phyloP scores from a whole-genome alignment of 2,888 invertebrate genomes.

The Phengaris alcon region DNA sequence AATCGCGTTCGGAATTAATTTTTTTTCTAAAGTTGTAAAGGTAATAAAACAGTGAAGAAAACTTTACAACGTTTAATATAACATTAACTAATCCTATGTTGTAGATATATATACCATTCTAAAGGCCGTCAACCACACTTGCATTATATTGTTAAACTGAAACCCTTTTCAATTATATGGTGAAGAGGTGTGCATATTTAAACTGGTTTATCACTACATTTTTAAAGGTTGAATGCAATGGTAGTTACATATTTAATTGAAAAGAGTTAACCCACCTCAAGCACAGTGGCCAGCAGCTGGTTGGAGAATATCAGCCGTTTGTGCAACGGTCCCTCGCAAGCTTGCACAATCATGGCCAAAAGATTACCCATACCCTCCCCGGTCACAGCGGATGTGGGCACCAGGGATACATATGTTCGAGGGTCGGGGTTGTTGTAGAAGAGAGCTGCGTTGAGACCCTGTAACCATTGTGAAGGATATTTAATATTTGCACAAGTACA shows the following conservation, averaged over 20 bases:
- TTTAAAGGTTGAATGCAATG: background rate
- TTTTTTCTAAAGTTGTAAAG: background rate
- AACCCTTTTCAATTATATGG: too few species aligned
- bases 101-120: too few species aligned
- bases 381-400: conserved; percentile 98
- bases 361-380: conserved; percentile 99
- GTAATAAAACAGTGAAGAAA: too few species aligned
- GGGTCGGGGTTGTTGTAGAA: conserved; percentile 98
- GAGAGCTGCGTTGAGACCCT: conserved; percentile 96
- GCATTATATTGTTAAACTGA: too few species aligned
- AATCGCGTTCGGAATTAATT: background rate
- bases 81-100: too few species aligned
- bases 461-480: conserved; percentile 26
- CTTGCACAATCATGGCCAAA: conserved; percentile 94
- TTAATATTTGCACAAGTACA: too few species aligned
- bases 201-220: too few species aligned
- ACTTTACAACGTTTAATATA: too few species aligned
- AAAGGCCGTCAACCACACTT: too few species aligned
- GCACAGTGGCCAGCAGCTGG: conserved; percentile 91
- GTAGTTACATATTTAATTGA: background rate
- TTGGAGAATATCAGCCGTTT: conserved; percentile 95
- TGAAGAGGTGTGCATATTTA: too few species aligned
- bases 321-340: conserved; percentile 93
- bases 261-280: conserved; percentile 73
- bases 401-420: conserved; percentile 94